Base-by-base conservation (phyloP, 2,888 invertebrate genomes). In the Acleris literana region DNA sequence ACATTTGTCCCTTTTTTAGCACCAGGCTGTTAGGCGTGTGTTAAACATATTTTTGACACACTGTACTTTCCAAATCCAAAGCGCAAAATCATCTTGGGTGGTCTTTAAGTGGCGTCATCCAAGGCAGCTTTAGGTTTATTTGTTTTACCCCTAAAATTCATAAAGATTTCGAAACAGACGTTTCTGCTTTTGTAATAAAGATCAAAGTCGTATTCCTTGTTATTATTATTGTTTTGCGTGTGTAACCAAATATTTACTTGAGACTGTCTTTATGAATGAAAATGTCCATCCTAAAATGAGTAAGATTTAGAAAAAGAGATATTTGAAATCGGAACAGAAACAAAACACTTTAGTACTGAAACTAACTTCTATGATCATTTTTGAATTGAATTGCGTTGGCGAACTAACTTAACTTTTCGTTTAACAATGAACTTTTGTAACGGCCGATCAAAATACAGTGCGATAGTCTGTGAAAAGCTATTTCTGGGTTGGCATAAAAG, bases 261-360 rank as follows among this genome's bases (percentile, higher is more conserved):
- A 58, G 81, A 76, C 82, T 84, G 82, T 83, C 82, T 86, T 89
- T 88, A 91, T 92, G 92, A 92, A 92, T 91, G 91, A 90, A 90
- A 84, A 82, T 84, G 82, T 74, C 79, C 82, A 87, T 78, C 76
- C 76, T 78, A 84, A 18, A 18, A 81, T 80, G 73, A 80, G 75
- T 70, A 63, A 73, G 70, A 70, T 72, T 74, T 71, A 71, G 68
- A 69, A 58, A 58, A 29, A 53, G 5, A 54, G 54, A 48, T n/a
- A 2, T 46, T 17, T n/a, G 16, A 46, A n/a, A 46, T 46, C 17
- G 17, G 43, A 25, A 48, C 39, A 5, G n/a, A 11, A 48, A 44
- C n/a, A 16, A 44, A 44, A 44, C 5, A 44, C 5, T 33, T 11
- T 33, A 33, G 11, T 11, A 33, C 11, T 13, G 13, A 33, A 33